These are phyloP conservation scores for Takifugu bimaculatus DNA, from an alignment of 2,113 vertebrate genomes.

Conservation along the genomic window DNA sequence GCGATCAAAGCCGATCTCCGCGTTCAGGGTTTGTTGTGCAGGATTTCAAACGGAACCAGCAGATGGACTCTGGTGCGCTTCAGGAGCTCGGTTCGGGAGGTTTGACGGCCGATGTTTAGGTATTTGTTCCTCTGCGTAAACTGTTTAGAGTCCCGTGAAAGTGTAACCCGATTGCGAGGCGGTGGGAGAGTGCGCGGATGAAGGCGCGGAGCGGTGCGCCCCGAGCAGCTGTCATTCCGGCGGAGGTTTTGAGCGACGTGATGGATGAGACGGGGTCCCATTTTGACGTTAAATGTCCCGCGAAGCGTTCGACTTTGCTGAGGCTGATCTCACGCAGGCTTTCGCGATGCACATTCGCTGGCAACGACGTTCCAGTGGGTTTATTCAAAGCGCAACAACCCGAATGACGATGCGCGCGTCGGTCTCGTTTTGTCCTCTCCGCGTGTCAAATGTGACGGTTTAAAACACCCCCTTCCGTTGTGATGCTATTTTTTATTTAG, in stretches of 20 bases:
- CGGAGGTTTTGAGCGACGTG: constrained; percentile 25
- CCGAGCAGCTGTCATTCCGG: constrained; percentile 2
- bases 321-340: constrained; percentile 3
- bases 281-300: background rate
- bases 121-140: constrained; percentile 25
- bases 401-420: background rate
- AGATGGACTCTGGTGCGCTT: constrained; percentile 20
- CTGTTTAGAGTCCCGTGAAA: constrained; percentile 59
- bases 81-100: constrained; percentile 9
- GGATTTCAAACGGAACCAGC: constrained; percentile 22
- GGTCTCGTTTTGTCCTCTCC: background rate
- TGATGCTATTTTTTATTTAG: background rate
- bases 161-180: background rate
- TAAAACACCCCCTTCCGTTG: too few relatives aligned
- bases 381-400: constrained; percentile 16
- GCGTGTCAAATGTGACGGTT: too few relatives aligned
- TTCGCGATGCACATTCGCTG: background rate
- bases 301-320: background rate
- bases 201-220: too few relatives aligned
- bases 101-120: constrained; percentile 17
- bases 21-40: constrained; percentile 60
- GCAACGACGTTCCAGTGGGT: constrained; percentile 2
- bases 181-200: too few relatives aligned
- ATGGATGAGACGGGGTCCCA: constrained; percentile 21
- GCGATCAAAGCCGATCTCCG: constrained; percentile 62